Conservation (phyloP, 2,888 invertebrate genomes). For the Heteropelma amictum region DNA sequence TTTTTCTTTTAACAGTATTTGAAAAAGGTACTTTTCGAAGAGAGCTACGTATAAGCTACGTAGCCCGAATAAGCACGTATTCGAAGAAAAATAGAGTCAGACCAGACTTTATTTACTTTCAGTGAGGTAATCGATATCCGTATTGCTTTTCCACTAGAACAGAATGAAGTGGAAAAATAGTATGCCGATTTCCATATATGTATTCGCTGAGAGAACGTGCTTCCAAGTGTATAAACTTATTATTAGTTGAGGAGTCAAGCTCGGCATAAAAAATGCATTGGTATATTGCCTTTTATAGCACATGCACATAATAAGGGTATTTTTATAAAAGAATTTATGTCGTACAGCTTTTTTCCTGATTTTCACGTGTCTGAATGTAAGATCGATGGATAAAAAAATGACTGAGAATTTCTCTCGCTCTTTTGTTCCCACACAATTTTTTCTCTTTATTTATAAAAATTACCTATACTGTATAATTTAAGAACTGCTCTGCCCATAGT, state of each 20-base stretch:
- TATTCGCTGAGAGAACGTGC: slow-evolving; percentile 47
- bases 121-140: slow-evolving; percentile 41
- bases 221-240: slow-evolving; percentile 41
- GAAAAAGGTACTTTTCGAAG: not conserved
- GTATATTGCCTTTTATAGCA: slow-evolving; percentile 27
- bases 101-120: not conserved
- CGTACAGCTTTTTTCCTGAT: slow-evolving; percentile 39
- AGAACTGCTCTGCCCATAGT: not conserved
- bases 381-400: slow-evolving; percentile 23
- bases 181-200: slow-evolving; percentile 58
- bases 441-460: no score
- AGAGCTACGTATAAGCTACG: not conserved
- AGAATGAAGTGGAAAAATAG: slow-evolving; percentile 57
- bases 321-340: slow-evolving; percentile 43
- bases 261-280: slow-evolving; percentile 28
- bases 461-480: not conserved
- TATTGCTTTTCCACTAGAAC: slow-evolving; percentile 42
- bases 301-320: slow-evolving; percentile 11
- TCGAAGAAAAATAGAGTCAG: not conserved
- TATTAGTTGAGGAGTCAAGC: slow-evolving; percentile 34
- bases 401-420: slow-evolving; percentile 12
- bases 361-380: slow-evolving; percentile 37
- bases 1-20: not conserved
- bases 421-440: not conserved
- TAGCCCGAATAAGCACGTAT: not conserved